phyloP scores from a whole-genome alignment of 1,140 invertebrate species.

The Colletes gigas region DNA sequence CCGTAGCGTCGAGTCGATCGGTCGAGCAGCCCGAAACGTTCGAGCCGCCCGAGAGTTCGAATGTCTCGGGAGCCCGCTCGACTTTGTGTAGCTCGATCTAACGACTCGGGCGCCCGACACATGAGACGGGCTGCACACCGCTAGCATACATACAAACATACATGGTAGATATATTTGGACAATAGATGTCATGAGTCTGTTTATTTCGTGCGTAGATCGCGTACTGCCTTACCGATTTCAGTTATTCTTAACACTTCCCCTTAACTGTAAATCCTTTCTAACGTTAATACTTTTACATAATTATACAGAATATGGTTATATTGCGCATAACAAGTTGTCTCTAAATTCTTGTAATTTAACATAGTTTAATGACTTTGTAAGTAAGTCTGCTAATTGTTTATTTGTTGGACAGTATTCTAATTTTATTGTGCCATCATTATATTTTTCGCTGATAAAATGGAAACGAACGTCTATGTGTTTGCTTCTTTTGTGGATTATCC shows the following conservation, averaged over 20 bases:
- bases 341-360: constrained; percentile 1
- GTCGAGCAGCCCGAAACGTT: too few relatives aligned
- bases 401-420: constrained; percentile 24
- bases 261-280: background rate
- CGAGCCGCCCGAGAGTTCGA: too few relatives aligned
- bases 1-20: too few relatives aligned
- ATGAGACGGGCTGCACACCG: too few relatives aligned
- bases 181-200: too few relatives aligned
- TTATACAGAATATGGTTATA: background rate
- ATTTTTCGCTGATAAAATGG: constrained; percentile 5
- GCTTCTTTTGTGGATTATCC: background rate
- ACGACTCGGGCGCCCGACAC: too few relatives aligned
- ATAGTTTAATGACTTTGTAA: constrained; percentile 2
- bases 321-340: background rate
- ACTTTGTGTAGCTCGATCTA: too few relatives aligned
- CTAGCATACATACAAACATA: too few relatives aligned
- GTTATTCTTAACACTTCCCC: background rate
- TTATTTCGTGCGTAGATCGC: too few relatives aligned
- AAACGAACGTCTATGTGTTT: constrained; percentile 21
- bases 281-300: background rate
- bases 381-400: background rate
- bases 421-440: background rate
- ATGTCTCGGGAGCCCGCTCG: too few relatives aligned
- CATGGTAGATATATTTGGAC: too few relatives aligned
- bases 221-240: background rate